A percentile compares a stretch with the other conserved stretches of the same genome.
phyloP scores from a whole-genome alignment of 2,113 vertebrate species.

The Bubo blakistoni region DNA sequence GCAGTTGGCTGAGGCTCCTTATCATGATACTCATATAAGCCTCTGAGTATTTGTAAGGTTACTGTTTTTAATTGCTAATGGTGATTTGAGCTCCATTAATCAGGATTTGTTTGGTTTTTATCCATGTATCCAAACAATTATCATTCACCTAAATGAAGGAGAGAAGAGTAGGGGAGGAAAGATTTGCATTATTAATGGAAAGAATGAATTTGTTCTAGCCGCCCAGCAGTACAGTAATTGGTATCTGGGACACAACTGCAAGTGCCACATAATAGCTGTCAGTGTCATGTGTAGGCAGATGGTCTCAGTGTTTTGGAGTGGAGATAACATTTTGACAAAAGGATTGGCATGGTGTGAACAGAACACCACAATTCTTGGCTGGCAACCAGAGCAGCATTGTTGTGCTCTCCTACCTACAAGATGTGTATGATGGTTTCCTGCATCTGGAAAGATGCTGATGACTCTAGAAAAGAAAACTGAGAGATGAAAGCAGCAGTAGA shows the following conservation, averaged over 20 bases:
- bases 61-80: not conserved
- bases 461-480: not conserved
- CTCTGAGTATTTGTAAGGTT: not conserved
- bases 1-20: not conserved
- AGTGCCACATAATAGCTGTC: constrained; percentile 37
- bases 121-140: not conserved
- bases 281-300: constrained; percentile 44
- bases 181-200: not conserved
- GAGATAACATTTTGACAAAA: constrained; percentile 46
- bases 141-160: not conserved
- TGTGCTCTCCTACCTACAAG: not conserved
- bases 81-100: not conserved
- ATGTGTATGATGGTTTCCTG: not conserved
- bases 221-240: not conserved
- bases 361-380: not conserved
- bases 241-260: constrained; percentile 24
- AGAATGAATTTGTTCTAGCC: not conserved
- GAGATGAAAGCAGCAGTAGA: not conserved
- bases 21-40: not conserved
- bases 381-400: not conserved
- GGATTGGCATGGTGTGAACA: constrained; percentile 13
- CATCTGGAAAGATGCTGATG: not conserved
- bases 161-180: not conserved
- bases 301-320: constrained; percentile 24
- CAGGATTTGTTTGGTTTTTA: not conserved